Base-by-base conservation (phyloP, 2,888 invertebrate species). In the Mythimna albipuncta region DNA sequence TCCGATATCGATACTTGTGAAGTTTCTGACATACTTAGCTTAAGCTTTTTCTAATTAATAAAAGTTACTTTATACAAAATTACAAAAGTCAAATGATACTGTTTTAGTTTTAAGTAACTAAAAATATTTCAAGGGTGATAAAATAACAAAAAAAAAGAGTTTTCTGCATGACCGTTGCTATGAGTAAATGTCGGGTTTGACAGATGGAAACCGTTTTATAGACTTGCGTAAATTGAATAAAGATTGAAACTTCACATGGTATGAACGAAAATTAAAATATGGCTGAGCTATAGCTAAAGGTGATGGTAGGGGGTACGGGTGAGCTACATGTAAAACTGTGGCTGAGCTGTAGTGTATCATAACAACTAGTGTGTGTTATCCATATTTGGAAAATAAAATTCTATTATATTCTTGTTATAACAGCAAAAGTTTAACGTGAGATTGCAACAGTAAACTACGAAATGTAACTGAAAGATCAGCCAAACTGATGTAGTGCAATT, bases 401-500 rank as follows among this genome's bases (percentile, higher is more conserved):
- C 13, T 5, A 26, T 35, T 50, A 32, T 52, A 19, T 38, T 26
- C 44, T 50, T 52, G 52, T 11, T 21, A 11, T 19, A 38, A 9
- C 1, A 32, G 2, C 9, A 1, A 13, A 38, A 26, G 13, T 62
- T 50, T 19, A 50, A n/a, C 5, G 2, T 21, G 13, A 47, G 13
- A 19, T 44, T 19, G 19, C 47, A 10, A 19, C 16, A n/a, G 19
- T 21, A 21, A 13, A n/a, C n/a, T 26, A 35, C 47, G 26, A 19
- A 19, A 67, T 47, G 41, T 13, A 21, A 26, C n/a, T 41, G 35
- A n/a, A 64, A n/a, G 41, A 55, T 63, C 52, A 69, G n/a, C 58
- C 32, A 54, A 62, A 65, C 44, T 19, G 32, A 68, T 58, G 47
- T 50, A 6, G 35, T 41, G n/a, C n/a, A 65, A 76, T 70, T 32